Conservation (phyloP, 1,140 invertebrate genomes). For the Brachionus manjavacas region DNA sequence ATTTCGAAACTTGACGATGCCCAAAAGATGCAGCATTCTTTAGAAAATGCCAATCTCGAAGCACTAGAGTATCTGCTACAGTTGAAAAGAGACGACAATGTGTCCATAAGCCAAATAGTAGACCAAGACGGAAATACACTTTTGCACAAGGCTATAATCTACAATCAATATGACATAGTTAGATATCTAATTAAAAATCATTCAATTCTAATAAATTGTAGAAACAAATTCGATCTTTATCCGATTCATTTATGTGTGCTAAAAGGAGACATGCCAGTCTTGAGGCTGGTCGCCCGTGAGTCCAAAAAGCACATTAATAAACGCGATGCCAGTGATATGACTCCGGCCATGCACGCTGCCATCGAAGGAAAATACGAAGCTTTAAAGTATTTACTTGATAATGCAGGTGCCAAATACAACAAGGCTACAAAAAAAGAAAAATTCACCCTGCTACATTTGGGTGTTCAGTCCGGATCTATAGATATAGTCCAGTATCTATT, state of each 20-base stretch:
- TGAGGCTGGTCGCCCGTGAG: slow-evolving; percentile 13
- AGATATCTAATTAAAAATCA: slow-evolving; percentile 21
- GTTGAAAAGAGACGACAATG: slow-evolving; percentile 27
- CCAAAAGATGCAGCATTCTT: slow-evolving; percentile 1
- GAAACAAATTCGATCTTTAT: slow-evolving; percentile 35
- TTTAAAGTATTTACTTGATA: slow-evolving; percentile 23
- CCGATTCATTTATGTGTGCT: slow-evolving; percentile 37
- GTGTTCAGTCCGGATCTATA: slow-evolving; percentile 74
- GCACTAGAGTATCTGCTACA: slow-evolving; percentile 35
- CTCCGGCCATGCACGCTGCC: slow-evolving; percentile 35
- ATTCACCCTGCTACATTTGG: slow-evolving; percentile 76
- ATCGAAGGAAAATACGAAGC: slow-evolving; percentile 37
- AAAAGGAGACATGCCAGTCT: slow-evolving; percentile 33
- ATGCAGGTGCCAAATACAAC: slow-evolving; percentile 35
- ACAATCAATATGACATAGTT: slow-evolving; percentile 40
- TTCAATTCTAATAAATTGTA: slow-evolving; percentile 23
- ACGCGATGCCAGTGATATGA: slow-evolving; percentile 24
- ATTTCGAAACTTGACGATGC: slow-evolving; percentile 17
- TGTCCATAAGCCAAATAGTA: slow-evolving; percentile 17
- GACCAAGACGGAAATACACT: slow-evolving; percentile 39
- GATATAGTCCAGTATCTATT: slow-evolving; percentile 44
- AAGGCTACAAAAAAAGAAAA: slow-evolving; percentile 69
- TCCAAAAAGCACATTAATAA: slow-evolving; percentile 38
- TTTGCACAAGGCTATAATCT: slow-evolving; percentile 39
- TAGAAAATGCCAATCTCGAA: slow-evolving; percentile 31